These are phyloP conservation scores for Rafetus swinhoei DNA, from an alignment of 2,113 vertebrate genomes.

Conservation along the genomic window DNA sequence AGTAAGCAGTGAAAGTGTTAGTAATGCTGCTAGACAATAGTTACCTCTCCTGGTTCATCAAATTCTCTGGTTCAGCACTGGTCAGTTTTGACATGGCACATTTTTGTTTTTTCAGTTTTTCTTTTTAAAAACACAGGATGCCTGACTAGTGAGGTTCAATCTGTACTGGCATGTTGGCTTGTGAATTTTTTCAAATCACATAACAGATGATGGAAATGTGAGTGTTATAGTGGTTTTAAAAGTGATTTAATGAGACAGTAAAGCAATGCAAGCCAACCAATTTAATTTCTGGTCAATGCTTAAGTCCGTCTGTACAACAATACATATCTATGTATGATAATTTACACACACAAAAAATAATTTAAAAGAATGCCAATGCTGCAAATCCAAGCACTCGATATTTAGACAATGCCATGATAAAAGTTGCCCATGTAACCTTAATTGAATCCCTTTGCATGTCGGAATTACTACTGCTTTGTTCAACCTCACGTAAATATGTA, in stretches of 20 bases:
- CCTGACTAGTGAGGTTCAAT: no score
- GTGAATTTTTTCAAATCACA: not conserved
- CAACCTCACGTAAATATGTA: not conserved
- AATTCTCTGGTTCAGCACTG: no score
- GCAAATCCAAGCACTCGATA: not conserved
- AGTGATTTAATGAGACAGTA: not conserved
- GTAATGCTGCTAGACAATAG: no score
- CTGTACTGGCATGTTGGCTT: not conserved
- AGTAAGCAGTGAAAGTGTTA: no score
- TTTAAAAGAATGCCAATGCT: not conserved
- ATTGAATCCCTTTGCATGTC: not conserved
- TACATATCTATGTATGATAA: not conserved
- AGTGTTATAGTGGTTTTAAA: not conserved
- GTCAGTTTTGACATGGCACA: no score
- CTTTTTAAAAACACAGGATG: no score
- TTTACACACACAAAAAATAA: not conserved
- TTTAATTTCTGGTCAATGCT: not conserved
- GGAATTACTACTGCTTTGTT: not conserved
- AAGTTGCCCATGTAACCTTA: not conserved
- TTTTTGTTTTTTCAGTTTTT: no score
- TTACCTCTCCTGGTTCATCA: no score
- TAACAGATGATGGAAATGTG: not conserved
- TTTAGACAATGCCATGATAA: not conserved
- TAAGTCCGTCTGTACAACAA: not conserved
- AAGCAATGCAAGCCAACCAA: not conserved